Percentiles rank a stretch among this genome's conserved stretches.
Conservation (phyloP, 1,140 invertebrate species). For the Panagrolaimus sp. region DNA sequence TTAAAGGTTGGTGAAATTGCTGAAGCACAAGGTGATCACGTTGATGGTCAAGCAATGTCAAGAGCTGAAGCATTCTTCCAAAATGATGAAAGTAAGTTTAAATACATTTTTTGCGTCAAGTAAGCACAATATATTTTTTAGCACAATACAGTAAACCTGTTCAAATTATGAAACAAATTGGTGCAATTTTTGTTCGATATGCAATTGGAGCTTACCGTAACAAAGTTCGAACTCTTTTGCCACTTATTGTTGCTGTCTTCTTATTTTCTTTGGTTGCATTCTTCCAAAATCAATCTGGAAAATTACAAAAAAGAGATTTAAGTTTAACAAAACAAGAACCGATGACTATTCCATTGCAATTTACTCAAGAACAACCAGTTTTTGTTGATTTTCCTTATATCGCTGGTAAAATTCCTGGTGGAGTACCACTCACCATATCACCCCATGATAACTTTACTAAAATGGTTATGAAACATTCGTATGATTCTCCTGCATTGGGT, state of each 20-base stretch:
- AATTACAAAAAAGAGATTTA: constrained; percentile 24
- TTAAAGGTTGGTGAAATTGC: constrained; percentile 42
- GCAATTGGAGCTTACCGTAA: constrained; percentile 35
- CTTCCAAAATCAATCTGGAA: not conserved
- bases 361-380: constrained; percentile 17
- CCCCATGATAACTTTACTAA: constrained; percentile 19
- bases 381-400: constrained; percentile 27
- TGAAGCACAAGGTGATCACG: constrained; percentile 26
- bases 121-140: not conserved
- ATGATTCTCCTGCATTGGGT: constrained; percentile 30
- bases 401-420: constrained; percentile 22
- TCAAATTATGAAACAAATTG: constrained; percentile 33
- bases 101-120: constrained; percentile 16
- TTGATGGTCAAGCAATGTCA: constrained; percentile 14
- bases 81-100: not conserved
- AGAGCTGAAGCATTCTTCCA: constrained; percentile 8
- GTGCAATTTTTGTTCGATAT: constrained; percentile 34
- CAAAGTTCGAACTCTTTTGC: constrained; percentile 30
- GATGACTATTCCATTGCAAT: constrained; percentile 26
- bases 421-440: constrained; percentile 18
- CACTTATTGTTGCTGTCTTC: constrained; percentile 33
- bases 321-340: constrained; percentile 30
- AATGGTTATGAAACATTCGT: constrained; percentile 26
- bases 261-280: constrained; percentile 28
- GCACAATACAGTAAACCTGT: not conserved